phyloP scores from a whole-genome alignment of 1,140 invertebrate genomes.

The Plectrocnemia conspersa region DNA sequence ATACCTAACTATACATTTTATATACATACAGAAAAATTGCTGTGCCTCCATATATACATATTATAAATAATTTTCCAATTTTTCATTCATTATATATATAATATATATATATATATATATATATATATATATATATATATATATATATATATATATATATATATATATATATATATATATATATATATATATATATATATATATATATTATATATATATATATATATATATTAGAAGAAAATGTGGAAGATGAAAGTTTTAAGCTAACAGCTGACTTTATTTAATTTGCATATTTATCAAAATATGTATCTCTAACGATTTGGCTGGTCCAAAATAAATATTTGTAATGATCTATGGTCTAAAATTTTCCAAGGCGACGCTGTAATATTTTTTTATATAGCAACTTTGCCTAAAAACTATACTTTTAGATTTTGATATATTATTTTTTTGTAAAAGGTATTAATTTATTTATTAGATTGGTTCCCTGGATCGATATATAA shows the following conservation, averaged over 20 bases:
- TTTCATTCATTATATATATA: background rate
- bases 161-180: background rate
- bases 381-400: background rate
- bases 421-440: too few relatives aligned
- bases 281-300: background rate
- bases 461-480: too few relatives aligned
- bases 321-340: background rate
- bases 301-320: background rate
- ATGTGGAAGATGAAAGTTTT: too few relatives aligned
- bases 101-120: background rate
- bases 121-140: background rate
- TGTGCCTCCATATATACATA: background rate
- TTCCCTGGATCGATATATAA: too few relatives aligned
- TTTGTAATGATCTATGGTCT: background rate
- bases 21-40: background rate
- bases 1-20: background rate
- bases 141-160: background rate
- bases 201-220: background rate
- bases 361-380: background rate
- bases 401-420: background rate
- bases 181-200: conserved; percentile 1
- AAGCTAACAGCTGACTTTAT: background rate
- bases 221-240: background rate
- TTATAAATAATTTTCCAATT: background rate
- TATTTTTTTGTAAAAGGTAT: too few relatives aligned